Evolutionary conservation across 2,797 vertebrate species (phyloP).

Genomic region (Hybognathus amarus): DNA sequence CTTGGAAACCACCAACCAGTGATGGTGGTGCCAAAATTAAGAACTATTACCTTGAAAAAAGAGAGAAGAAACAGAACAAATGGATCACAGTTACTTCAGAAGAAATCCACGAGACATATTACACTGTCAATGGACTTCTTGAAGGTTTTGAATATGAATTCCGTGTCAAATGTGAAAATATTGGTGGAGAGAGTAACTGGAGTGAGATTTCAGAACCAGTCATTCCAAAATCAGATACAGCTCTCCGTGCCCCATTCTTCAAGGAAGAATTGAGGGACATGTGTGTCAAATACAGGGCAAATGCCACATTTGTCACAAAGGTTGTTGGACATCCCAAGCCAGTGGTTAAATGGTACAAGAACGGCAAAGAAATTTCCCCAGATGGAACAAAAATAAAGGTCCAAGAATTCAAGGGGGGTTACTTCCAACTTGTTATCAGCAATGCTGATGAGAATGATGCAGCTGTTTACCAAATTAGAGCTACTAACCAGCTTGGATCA

Average conservation of each 20-base stretch:
- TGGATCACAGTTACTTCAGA: slow-evolving; percentile 94
- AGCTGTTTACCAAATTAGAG: slow-evolving; percentile 95
- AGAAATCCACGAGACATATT: slow-evolving; percentile 88
- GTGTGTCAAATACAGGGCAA: slow-evolving; percentile 92
- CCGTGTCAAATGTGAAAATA: slow-evolving; percentile 97
- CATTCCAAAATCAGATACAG: slow-evolving; percentile 89
- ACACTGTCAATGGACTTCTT: slow-evolving; percentile 87
- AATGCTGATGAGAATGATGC: slow-evolving; percentile 89
- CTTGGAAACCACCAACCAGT: slow-evolving; percentile 94
- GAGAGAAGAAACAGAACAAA: slow-evolving; percentile 98
- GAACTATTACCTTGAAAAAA: slow-evolving; percentile 94
- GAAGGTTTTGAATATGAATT: slow-evolving; percentile 99
- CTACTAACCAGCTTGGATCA: slow-evolving; percentile 94
- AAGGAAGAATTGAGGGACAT: slow-evolving; percentile 97
- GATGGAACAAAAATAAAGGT: slow-evolving; percentile 95
- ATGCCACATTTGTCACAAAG: slow-evolving; percentile 97
- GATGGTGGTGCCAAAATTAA: slow-evolving; percentile 97
- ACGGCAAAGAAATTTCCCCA: slow-evolving; percentile 94
- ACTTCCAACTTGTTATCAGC: slow-evolving; percentile 91
- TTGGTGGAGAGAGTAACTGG: slow-evolving; percentile 97
- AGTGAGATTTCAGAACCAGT: slow-evolving; percentile 91
- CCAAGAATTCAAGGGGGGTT: slow-evolving; percentile 97
- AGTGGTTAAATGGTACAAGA: slow-evolving; percentile 93
- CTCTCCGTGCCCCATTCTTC: slow-evolving; percentile 89
- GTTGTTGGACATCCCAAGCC: slow-evolving; percentile 94